Conservation (phyloP, 2,797 vertebrate species). For the Apodemus agrarius region DNA sequence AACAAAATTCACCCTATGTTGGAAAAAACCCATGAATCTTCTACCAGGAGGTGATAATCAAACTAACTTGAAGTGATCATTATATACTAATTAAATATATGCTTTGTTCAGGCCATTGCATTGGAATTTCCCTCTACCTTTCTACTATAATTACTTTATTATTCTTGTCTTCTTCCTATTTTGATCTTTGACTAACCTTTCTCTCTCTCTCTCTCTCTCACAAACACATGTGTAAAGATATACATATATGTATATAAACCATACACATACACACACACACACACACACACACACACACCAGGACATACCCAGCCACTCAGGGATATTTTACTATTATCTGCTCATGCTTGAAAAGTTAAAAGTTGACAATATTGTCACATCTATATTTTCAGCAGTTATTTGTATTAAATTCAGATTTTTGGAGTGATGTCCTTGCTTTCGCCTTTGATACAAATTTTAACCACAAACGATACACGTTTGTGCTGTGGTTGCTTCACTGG, state of each 20-base stretch:
- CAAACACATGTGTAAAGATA: background rate
- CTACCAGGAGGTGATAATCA: background rate
- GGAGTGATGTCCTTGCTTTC: background rate
- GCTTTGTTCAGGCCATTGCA: background rate
- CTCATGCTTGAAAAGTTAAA: background rate
- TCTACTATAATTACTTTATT: background rate
- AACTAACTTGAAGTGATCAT: background rate
- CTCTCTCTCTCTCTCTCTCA: too few species aligned
- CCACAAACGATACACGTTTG: too few species aligned
- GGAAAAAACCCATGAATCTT: background rate
- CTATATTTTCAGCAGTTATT: background rate
- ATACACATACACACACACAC: too few species aligned
- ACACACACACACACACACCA: background rate
- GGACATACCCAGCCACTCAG: background rate
- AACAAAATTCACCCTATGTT: too few species aligned
- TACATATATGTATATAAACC: too few species aligned
- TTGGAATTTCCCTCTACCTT: background rate
- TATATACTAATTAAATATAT: background rate
- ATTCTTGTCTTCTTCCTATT: background rate
- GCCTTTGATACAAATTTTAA: background rate
- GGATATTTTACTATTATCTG: background rate
- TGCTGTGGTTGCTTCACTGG: background rate
- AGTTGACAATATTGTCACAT: background rate
- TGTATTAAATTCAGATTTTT: background rate
- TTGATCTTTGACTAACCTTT: background rate